Evolutionary conservation across 53 echinoderm and acorn worm species (phyloP), one percentile per base, ranked within the genome.

Genomic region (Patiria pectinifera): DNA sequence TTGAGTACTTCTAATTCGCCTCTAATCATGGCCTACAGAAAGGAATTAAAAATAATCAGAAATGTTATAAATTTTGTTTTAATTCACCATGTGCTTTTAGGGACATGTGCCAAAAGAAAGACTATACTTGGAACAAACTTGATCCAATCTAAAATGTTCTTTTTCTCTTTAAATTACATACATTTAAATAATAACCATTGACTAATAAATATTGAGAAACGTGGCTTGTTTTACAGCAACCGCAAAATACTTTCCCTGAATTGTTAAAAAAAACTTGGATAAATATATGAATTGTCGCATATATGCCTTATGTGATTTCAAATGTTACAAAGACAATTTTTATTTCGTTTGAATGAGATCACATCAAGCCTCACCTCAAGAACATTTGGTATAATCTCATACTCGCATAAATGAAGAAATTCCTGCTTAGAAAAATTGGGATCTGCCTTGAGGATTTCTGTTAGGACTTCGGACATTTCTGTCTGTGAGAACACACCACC

Each of bases 321-420:
- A 1, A 53, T 53, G 1, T 53, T 53, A 53, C 53, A 53, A 53
- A 53, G 0, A 4, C 49, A 49, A 6, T 53, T 53, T 5, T 53
- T 5, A 49, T 49, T 49, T 49, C 49, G 49, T 49, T 49, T 49
- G 3, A 49, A 49, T 53, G 8, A 53, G 53, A 53, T 53, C 53
- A 53, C 53, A 53, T 53, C 48, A 22, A 45, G 48, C 26, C 95
- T 91, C 80, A 99, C 99, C 95, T 99, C 99, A 76, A 99, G 80
- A 46, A 99, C 93, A 84, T 99, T 99, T 94, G 99, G 99, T 87
- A 99, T 99, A 90, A 99, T 96, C 86, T 99, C 99, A 59, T 92
- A 79, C 78, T 99, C 99, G 85, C 99, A 99, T 92, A 96, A 94
- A 83, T 93, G 92, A 7, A 99, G 81, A 70, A 99, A 99, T 22